phyloP scores from a whole-genome alignment of 2,113 vertebrate genomes.

The Miniopterus natalensis region DNA sequence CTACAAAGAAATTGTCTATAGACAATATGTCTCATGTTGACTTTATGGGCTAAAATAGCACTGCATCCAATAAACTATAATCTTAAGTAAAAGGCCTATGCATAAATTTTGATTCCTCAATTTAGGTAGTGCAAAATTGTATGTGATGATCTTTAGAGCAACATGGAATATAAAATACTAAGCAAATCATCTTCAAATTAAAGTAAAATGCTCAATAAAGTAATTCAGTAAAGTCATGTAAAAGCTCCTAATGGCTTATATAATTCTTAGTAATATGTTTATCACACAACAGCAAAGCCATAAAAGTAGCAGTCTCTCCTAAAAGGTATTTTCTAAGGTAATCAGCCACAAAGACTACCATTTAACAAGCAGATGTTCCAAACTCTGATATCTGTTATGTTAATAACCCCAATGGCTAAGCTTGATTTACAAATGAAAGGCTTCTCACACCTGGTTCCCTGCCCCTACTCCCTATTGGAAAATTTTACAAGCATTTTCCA shows the following conservation, averaged over 20 bases:
- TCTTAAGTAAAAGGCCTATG: not conserved
- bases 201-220: constrained; percentile 70
- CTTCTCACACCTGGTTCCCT: not conserved
- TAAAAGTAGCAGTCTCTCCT: constrained; percentile 54
- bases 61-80: constrained; percentile 23
- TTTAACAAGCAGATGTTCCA: constrained; percentile 70
- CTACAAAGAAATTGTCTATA: not conserved
- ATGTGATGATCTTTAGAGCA: constrained; percentile 71
- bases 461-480: not conserved
- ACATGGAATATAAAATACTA: constrained; percentile 69
- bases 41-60: not conserved
- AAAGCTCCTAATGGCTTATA: not conserved
- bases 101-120: constrained; percentile 31
- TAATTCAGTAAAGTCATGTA: constrained; percentile 68
- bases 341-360: constrained; percentile 37
- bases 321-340: constrained; percentile 66
- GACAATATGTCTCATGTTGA: not conserved
- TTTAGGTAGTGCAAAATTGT: constrained; percentile 70
- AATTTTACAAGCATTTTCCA: not conserved
- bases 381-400: constrained; percentile 39
- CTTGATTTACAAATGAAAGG: constrained; percentile 14
- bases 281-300: not conserved
- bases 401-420: not conserved
- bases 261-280: constrained; percentile 72
- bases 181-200: constrained; percentile 72